phyloP scores from a whole-genome alignment of 2,797 vertebrate species.

The Pseudotriccus pelzelni region DNA sequence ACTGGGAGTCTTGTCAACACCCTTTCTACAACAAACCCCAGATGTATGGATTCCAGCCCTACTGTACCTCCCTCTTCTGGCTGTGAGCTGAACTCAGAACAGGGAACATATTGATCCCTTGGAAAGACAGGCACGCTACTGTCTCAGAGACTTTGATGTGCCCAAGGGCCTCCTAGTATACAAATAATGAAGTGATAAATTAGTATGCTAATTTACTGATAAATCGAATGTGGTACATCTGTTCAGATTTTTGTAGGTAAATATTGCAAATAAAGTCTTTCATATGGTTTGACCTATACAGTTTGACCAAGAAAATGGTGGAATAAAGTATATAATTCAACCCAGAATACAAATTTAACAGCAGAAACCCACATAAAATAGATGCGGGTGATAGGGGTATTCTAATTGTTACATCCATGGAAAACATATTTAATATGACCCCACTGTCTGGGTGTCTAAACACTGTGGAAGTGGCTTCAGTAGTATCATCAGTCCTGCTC shows the following conservation, averaged over 20 bases:
- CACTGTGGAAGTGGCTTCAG: neutral
- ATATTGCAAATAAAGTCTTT: neutral
- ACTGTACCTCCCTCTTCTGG: neutral
- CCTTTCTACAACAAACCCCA: neutral
- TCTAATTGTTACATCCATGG: neutral
- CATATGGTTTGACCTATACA: neutral
- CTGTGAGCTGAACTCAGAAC: neutral
- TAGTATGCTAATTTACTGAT: neutral
- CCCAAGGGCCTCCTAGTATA: neutral
- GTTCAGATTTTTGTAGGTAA: neutral
- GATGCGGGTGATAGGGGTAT: neutral
- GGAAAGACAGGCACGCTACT: neutral
- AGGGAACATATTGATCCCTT: neutral
- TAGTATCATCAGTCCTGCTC: neutral
- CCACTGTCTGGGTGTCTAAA: neutral
- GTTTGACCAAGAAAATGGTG: neutral
- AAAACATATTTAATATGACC: neutral
- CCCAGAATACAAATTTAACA: neutral
- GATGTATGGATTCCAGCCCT: neutral
- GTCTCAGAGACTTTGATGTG: neutral
- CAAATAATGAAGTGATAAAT: neutral
- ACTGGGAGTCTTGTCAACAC: neutral
- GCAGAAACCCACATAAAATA: neutral
- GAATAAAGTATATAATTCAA: neutral
- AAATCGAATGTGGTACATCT: neutral